These are phyloP conservation scores for Heliconius cydno DNA, from an alignment of 2,888 invertebrate species.

Conservation along the genomic window DNA sequence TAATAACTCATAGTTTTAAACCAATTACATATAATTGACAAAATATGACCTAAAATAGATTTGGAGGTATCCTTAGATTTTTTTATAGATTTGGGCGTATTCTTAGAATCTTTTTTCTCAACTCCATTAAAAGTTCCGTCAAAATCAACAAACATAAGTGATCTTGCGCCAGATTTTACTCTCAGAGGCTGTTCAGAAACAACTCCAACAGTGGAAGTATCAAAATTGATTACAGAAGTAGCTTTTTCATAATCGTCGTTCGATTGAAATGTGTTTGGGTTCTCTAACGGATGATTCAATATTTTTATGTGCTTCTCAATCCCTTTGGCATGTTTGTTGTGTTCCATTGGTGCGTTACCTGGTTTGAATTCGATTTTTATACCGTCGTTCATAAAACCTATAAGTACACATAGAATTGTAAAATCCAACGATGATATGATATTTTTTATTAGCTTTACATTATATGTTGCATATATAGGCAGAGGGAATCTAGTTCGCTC, in stretches of 20 bases:
- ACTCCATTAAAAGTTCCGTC: not conserved
- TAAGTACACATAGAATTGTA: not conserved
- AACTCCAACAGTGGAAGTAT: not conserved
- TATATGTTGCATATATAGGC: too few relatives aligned
- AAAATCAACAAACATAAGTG: slow-evolving; percentile 39
- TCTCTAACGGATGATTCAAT: slow-evolving; percentile 21
- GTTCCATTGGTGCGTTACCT: slow-evolving; percentile 45
- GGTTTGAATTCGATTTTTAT: slow-evolving; percentile 53
- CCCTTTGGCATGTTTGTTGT: slow-evolving; percentile 46
- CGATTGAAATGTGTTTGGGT: not conserved
- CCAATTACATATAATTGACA: slow-evolving; percentile 59
- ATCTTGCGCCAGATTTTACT: slow-evolving; percentile 34
- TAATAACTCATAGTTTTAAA: slow-evolving; percentile 56
- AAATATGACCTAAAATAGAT: slow-evolving; percentile 52
- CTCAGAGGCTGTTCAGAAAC: slow-evolving; percentile 22
- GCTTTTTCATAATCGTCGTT: slow-evolving; percentile 26
- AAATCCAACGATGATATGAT: too few relatives aligned
- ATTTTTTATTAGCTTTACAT: too few relatives aligned
- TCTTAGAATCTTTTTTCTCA: not conserved
- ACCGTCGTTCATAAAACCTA: slow-evolving; percentile 50
- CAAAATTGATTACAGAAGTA: slow-evolving; percentile 18
- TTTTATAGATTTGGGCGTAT: slow-evolving; percentile 4
- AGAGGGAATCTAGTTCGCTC: too few relatives aligned
- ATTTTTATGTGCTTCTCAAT: slow-evolving; percentile 55
- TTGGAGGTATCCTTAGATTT: not conserved